A percentile compares a stretch with the other conserved stretches of the same genome.
Evolutionary conservation across 2,113 vertebrate species (phyloP).

Genomic region (human): GRCh38 chr4:21055501-21056000

Average conservation of each 20-base stretch:
- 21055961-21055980: no score
- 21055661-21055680: not conserved
- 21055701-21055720: not conserved
- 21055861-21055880: no score
- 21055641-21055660: not conserved
- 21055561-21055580: not conserved
- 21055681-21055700: not conserved
- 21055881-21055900: not conserved
- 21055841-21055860: not conserved
- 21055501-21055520: not conserved
- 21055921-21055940: not conserved
- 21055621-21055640: not conserved
- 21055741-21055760: not conserved
- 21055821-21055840: not conserved
- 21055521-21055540: not conserved
- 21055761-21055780: not conserved
- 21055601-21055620: not conserved
- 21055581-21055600: not conserved
- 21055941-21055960: not conserved
- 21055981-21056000: not conserved
- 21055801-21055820: not conserved
- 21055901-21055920: not conserved
- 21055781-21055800: not conserved
- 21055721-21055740: not conserved
- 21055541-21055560: not conserved